Evolutionary conservation across 2,888 invertebrate genomes (phyloP).

Genomic region (Athalia rosae): DNA sequence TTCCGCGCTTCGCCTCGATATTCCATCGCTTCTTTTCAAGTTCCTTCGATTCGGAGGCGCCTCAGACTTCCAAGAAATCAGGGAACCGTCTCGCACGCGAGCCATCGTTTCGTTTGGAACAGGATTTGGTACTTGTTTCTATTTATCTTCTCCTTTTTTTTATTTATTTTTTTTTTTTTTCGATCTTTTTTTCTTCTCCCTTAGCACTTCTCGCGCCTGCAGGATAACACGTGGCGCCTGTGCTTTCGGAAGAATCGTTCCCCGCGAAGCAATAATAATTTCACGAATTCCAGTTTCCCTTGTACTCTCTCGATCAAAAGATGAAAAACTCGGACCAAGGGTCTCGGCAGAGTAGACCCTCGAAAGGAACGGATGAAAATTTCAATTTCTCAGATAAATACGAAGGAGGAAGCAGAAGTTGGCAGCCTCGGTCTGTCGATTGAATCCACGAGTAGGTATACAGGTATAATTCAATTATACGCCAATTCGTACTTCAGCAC

Average conservation of each 20-base stretch:
- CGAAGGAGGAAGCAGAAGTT: constrained; percentile 4
- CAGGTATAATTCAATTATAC: constrained; percentile 37
- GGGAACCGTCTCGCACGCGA: background rate
- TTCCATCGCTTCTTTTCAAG: constrained; percentile 1
- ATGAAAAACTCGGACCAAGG: background rate
- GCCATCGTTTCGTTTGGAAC: constrained; percentile 25
- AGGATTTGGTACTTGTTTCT: constrained; percentile 17
- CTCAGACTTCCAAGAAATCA: background rate
- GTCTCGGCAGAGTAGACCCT: constrained; percentile 10
- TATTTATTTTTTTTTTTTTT: background rate
- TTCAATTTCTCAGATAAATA: constrained; percentile 16
- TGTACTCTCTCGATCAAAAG: background rate
- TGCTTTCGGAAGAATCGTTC: background rate
- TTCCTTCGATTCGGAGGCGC: background rate
- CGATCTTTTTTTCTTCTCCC: background rate
- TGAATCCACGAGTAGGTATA: background rate
- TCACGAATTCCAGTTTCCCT: no score
- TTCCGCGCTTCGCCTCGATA: constrained; percentile 23
- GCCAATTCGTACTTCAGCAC: constrained; percentile 40
- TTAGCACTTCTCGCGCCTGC: no score
- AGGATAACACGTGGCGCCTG: no score
- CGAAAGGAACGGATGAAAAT: constrained; percentile 18
- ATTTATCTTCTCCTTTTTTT: background rate
- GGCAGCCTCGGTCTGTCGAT: constrained; percentile 3
- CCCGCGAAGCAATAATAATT: background rate